Conservation (phyloP, 2,113 vertebrate genomes). For the Megaleporinus macrocephalus region DNA sequence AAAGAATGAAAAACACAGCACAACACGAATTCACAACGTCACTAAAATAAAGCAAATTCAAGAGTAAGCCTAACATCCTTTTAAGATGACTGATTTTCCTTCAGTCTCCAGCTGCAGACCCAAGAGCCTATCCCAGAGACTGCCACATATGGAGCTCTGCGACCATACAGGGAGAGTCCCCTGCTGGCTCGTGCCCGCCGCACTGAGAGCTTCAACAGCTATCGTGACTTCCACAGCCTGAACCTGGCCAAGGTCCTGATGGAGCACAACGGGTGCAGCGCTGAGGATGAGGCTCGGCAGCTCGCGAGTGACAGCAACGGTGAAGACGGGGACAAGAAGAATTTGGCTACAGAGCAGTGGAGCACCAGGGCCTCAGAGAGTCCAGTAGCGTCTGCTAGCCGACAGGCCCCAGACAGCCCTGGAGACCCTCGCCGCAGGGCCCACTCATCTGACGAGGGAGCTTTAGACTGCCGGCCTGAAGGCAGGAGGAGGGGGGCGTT, state of each 20-base stretch:
- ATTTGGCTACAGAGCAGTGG: constrained; percentile 74
- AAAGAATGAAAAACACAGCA: no score
- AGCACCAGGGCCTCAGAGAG: constrained; percentile 69
- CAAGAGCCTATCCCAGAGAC: constrained; percentile 84
- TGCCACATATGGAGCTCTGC: constrained; percentile 87
- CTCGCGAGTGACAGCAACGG: constrained; percentile 71
- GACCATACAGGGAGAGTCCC: constrained; percentile 95
- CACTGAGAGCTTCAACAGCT: constrained; percentile 95
- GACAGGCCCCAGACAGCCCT: constrained; percentile 75
- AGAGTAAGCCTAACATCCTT: no score
- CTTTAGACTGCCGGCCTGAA: constrained; percentile 61
- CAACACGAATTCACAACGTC: no score
- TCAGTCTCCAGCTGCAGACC: constrained; percentile 89
- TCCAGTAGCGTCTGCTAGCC: constrained; percentile 66
- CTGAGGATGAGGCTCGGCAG: constrained; percentile 72
- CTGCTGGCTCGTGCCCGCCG: constrained; percentile 90
- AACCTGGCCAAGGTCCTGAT: constrained; percentile 79
- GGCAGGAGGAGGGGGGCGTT: constrained; percentile 82
- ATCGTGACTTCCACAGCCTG: constrained; percentile 90
- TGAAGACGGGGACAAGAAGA: constrained; percentile 79
- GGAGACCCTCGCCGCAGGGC: constrained; percentile 80
- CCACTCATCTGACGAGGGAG: constrained; percentile 80
- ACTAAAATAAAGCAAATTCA: no score
- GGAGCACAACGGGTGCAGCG: constrained; percentile 70
- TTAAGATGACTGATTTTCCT: neutral